Evolutionary conservation across 2,113 vertebrate genomes (phyloP), one percentile per base, ranked within the genome.

Genomic region (Cyanistes caeruleus): DNA sequence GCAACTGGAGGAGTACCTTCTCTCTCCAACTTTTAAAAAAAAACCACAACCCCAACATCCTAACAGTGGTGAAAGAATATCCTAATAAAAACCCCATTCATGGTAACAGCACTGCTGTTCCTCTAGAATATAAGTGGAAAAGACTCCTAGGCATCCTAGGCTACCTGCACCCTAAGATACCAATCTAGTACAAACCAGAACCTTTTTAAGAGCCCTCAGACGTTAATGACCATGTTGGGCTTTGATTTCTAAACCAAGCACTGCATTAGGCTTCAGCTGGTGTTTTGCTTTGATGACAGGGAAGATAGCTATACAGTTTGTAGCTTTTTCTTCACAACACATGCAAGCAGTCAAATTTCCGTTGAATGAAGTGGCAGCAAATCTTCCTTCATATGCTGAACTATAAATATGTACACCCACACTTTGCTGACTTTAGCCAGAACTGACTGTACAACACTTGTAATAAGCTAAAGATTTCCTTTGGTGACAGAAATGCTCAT

Each of bases 31-130:
- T 49, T 77, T 21, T 30, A 20, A 23, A 69, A 5, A 80, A 72
- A 75, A 1, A 3, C 7, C 0, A 2, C 39, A 44, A 27, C 4
- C 12, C 51, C 48, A 51, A 68, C 39, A 25, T 17, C 27, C 4
- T 31, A 27, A 52, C 37, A 35, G 6, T 15, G 9, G 23, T 68
- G 27, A 64, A 60, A 60, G 33, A 73, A 60, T 16, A 73, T 1
- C 11, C 17, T 31, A 67, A 41, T 44, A 74, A 67, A 78, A 78
- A 39, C 15, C 6, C 52, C 33, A 30, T 52, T 72, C 25, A 33
- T 11, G 17, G 14, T 43, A 90, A 13, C 5, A 55, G 28, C 53
- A 48, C 7, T 73, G 46, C 24, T 58, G 23, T 11, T 49, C 39
- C 25, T 52, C 33, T 67, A 70, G 25, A 48, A 60, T 2, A 0